These are phyloP conservation scores for Leptopilina drosophilae DNA, from an alignment of 2,888 invertebrate species.

Conservation along the genomic window DNA sequence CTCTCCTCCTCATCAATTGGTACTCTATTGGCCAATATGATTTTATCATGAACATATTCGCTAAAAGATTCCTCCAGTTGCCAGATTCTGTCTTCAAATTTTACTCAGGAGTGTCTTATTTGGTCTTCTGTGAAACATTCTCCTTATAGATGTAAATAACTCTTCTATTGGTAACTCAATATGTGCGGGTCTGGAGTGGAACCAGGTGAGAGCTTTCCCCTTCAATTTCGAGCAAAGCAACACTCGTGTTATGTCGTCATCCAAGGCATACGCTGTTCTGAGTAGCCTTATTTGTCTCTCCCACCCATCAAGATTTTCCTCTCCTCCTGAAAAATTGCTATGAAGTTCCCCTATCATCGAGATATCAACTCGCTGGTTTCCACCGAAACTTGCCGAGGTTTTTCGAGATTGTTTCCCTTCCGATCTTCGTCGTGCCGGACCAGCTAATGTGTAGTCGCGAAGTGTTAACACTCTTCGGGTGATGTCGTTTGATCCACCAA, in stretches of 20 bases:
- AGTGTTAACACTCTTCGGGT: not conserved
- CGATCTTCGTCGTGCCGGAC: no score
- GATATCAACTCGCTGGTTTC: no score
- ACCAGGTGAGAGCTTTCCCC: constrained; percentile 50
- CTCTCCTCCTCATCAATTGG: constrained; percentile 40
- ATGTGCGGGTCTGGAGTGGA: constrained; percentile 50
- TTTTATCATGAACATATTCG: constrained; percentile 54
- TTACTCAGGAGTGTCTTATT: constrained; percentile 47
- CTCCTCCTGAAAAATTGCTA: no score
- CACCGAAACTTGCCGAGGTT: no score
- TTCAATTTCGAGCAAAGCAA: constrained; percentile 51
- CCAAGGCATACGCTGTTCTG: no score
- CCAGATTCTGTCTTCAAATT: constrained; percentile 53
- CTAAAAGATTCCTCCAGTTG: constrained; percentile 47
- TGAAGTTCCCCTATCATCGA: no score
- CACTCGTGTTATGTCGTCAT: constrained; percentile 44
- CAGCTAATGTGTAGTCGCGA: not conserved
- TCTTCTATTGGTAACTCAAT: constrained; percentile 47
- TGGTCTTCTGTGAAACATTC: constrained; percentile 51
- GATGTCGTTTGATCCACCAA: not conserved
- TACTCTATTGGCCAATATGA: constrained; percentile 46
- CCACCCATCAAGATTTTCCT: no score
- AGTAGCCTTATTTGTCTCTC: no score
- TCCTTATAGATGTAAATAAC: constrained; percentile 47
- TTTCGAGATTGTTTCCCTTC: no score